A percentile compares a stretch with the other conserved stretches of the same genome.
Conservation (phyloP, 2,888 invertebrate species). For the Candidula unifasciata region DNA sequence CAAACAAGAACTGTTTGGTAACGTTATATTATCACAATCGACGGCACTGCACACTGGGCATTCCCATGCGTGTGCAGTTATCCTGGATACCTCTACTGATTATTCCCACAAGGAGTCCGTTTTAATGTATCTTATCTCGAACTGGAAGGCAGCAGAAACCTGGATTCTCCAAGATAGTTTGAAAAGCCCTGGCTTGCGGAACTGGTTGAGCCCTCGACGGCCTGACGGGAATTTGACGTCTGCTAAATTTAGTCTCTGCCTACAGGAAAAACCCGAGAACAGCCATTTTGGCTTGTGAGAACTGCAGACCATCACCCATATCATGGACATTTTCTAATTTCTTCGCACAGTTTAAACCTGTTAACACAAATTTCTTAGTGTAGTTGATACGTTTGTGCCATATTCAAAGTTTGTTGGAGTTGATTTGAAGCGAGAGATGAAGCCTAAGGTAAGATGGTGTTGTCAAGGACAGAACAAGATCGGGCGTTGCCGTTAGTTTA, state of each 20-base stretch:
- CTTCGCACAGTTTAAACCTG: background rate
- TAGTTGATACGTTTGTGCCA: background rate
- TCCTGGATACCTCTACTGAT: too few species aligned
- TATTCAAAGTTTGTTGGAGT: background rate
- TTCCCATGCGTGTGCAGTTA: too few species aligned
- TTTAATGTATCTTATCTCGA: too few species aligned
- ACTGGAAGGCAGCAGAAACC: too few species aligned
- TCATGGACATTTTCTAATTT: too few species aligned
- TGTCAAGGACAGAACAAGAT: conserved; percentile 28
- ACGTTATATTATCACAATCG: too few species aligned
- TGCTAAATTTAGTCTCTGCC: conserved; percentile 40
- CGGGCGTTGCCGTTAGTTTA: conserved; percentile 19
- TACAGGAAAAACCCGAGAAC: conserved; percentile 48
- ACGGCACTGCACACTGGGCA: too few species aligned
- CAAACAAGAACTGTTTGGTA: too few species aligned
- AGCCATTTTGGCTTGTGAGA: conserved; percentile 44
- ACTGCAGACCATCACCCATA: background rate
- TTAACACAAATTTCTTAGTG: background rate
- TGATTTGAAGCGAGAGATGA: background rate
- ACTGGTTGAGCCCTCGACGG: conserved; percentile 31
- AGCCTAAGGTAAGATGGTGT: conserved; percentile 29
- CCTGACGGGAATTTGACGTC: conserved; percentile 49
- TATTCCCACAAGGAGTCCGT: too few species aligned
- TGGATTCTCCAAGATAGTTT: too few species aligned
- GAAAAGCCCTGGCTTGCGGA: conserved; percentile 32